phyloP scores from a whole-genome alignment of 2,113 vertebrate genomes.

The Pseudorasbora parva region DNA sequence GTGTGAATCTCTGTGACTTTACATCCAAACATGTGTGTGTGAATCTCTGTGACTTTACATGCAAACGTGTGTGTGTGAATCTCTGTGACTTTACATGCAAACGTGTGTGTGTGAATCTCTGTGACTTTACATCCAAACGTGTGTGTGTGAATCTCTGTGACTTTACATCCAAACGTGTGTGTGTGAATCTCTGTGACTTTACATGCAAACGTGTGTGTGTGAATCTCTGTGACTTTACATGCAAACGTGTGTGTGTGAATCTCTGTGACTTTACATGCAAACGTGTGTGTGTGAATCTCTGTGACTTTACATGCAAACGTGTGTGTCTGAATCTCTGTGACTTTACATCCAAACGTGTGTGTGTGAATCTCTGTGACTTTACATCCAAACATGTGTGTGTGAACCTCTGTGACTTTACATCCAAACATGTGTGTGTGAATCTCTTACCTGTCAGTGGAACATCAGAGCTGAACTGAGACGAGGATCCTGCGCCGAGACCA shows the following conservation, averaged over 20 bases:
- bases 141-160: conserved; percentile 25
- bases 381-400: no score
- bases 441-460: conserved; percentile 93
- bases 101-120: conserved; percentile 20
- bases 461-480: conserved; percentile 85
- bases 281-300: conserved; percentile 20
- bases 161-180: no score
- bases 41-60: conserved; percentile 41
- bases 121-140: no score
- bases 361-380: conserved; percentile 36
- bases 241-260: neutral
- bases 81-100: conserved; percentile 4
- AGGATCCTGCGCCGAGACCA: conserved; percentile 89
- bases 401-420: conserved; percentile 41
- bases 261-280: conserved; percentile 4
- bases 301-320: no score
- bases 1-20: conserved; percentile 36
- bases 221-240: conserved; percentile 41
- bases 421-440: neutral
- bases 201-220: no score
- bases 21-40: no score
- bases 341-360: no score
- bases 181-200: conserved; percentile 36
- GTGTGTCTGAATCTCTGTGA: conserved; percentile 20
- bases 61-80: neutral